These are phyloP conservation scores for Saturnia pavonia DNA, from an alignment of 2,888 invertebrate genomes.

Conservation along the genomic window DNA sequence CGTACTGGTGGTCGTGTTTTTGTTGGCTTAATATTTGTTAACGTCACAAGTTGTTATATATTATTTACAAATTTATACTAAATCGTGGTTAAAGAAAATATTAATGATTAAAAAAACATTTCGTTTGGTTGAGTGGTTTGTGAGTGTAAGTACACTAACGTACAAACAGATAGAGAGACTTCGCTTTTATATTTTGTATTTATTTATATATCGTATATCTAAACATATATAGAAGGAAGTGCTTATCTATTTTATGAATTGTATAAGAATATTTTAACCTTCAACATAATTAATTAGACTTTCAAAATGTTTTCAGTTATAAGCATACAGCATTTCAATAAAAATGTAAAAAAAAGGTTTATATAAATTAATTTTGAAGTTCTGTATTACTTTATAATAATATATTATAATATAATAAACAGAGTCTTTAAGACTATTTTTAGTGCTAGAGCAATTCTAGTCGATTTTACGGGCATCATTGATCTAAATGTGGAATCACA, in stretches of 20 bases:
- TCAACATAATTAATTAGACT: not conserved
- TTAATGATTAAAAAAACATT: too few relatives aligned
- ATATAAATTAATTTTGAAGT: not conserved
- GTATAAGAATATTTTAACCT: not conserved
- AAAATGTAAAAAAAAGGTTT: not conserved
- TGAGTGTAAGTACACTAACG: too few relatives aligned
- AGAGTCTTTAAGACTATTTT: not conserved
- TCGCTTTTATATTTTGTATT: not conserved
- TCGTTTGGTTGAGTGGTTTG: too few relatives aligned
- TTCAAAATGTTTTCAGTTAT: not conserved
- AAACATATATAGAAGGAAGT: too few relatives aligned
- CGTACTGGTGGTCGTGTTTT: too few relatives aligned
- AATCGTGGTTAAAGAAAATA: too few relatives aligned
- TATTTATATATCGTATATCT: too few relatives aligned
- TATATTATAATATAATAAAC: not conserved
- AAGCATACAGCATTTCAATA: not conserved
- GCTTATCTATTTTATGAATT: not conserved
- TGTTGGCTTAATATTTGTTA: too few relatives aligned
- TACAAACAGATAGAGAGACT: not conserved
- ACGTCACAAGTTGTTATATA: too few relatives aligned
- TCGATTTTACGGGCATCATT: not conserved
- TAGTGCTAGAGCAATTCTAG: not conserved
- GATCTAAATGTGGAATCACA: conserved; percentile 1
- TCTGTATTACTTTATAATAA: not conserved
- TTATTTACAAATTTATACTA: too few relatives aligned